Base-by-base conservation (phyloP, 2,797 vertebrate species). In the Rhinogobio ventralis region DNA sequence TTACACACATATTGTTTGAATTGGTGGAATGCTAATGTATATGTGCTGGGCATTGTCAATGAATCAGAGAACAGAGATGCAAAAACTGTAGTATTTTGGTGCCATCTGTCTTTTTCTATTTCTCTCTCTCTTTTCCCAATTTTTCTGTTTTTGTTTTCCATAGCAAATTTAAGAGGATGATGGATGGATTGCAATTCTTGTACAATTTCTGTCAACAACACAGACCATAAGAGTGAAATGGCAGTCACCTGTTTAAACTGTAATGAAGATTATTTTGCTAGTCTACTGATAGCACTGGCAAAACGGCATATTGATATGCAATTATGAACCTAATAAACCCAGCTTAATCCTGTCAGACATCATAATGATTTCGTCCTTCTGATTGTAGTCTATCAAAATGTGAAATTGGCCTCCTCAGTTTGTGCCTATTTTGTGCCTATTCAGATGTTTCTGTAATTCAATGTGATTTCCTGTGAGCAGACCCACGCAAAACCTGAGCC, bases 291-390 rank as follows among this genome's bases (percentile, higher is more conserved):
- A 91, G 89, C 90, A 71, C 93, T 93, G 86, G 88, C 89, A 90
- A 91, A 92, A 90, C 81, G 85, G 87, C 87, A 90, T 90, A 92
- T 92, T 91, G 92, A 93, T 92, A 82, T 86, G 69, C 93, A 90
- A 91, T 93, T 93, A 93, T 91, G 71, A 83, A 90, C 89, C 91
- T 93, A 92, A 93, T 94, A 91, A 93, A 85, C 85, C 89, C 84
- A 90, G 91, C 91, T 88, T 79, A 87, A 91, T 92, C 91, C 86
- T 91, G 77, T 93, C 90, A 90, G 86, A 90, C 88, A 91, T 89
- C 85, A 88, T 89, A 87, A 92, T 90, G 53, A 72, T 85, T 91
- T 82, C 25, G 46, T 86, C 62, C 85, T 85, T 85, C 74, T 83
- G 81, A 83, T 81, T 88, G 60, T 46, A 79, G 51, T 83, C 66